Base-by-base conservation (phyloP, 1,140 invertebrate genomes). In the Oscheius sp. region DNA sequence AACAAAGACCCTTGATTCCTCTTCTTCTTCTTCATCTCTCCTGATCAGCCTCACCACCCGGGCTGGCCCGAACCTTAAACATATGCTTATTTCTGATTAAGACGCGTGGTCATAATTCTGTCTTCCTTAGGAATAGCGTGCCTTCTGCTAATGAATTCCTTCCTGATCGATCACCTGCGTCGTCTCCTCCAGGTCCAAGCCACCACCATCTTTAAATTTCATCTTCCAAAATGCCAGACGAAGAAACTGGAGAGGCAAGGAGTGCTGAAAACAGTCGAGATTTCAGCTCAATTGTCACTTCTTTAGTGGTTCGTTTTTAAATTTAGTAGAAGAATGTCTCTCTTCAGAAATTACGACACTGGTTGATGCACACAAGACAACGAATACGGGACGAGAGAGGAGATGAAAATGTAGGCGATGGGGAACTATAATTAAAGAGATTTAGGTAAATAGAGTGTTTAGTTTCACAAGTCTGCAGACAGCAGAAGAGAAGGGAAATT, bases 341-440 rank as follows among this genome's bases (percentile, higher is more conserved):
- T 55, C 49, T 23, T 55, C 49, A 55, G 49, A 7, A 20, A 15
- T 7, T 55, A 15, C 49, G 49, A 4, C 49, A 55, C 7, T 55
- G 49, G 49, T 26, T 55, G 15, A 20, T 55, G 15, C 49, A 23
- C 49, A 55, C 49, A 4, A 7, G 67, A 42, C 32, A 59, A 68
- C 29, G 49, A 1, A 34, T 68, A n/a, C 28, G 52, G 32, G 67
- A 68, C 35, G 55, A 68, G 13, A 49, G 23, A 13, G 67, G 55
- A 42, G 49, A 68, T 10, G 67, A 68, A 20, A 35, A 59, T 26
- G 32, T 58, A 23, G 32, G 18, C 10, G 35, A 42, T 35, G 29
- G 42, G 7, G 32, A 52, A 7, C 7, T 67, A 18, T 55, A 26
- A 34, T 52, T 67, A 28, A 67, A 42, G 10, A 42, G 38, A 10